Evolutionary conservation across 64 coral and sea anemone species (phyloP).

Genomic region (Stichodactyla mertensii): DNA sequence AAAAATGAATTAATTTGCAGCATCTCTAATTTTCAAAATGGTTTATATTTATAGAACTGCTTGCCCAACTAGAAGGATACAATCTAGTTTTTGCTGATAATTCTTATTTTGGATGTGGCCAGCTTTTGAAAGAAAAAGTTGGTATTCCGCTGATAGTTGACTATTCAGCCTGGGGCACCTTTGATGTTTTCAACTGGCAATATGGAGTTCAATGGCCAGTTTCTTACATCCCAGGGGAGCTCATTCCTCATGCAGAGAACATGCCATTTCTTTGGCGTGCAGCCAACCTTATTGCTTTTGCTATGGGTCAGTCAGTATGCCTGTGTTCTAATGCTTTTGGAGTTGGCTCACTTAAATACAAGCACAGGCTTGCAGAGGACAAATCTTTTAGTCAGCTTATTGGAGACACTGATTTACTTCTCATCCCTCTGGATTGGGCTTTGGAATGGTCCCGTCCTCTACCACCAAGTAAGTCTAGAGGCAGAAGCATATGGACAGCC

Average conservation of each 20-base stretch:
- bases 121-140: background rate
- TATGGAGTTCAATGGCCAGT: conserved; percentile 7
- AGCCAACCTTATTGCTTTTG: background rate
- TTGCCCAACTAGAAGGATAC: background rate
- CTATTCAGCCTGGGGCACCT: conserved; percentile 3
- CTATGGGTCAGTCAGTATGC: background rate
- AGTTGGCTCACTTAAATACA: background rate
- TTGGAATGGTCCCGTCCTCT: conserved; percentile 22
- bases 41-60: background rate
- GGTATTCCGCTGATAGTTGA: conserved; percentile 18
- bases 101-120: background rate
- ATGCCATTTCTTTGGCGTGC: conserved; percentile 1
- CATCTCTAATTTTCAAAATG: too few species aligned
- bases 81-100: conserved; percentile 21
- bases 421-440: background rate
- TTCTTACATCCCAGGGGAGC: background rate
- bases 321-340: background rate
- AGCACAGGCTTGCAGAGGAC: conserved; percentile 6
- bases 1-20: too few species aligned
- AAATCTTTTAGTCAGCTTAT: conserved; percentile 2
- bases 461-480: conserved; percentile 5
- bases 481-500: too few species aligned
- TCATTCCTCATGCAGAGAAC: background rate
- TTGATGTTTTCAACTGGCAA: background rate
- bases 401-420: conserved; percentile 3